Base-by-base conservation (phyloP, 2,113 vertebrate genomes). In the Spermophilus dauricus region DNA sequence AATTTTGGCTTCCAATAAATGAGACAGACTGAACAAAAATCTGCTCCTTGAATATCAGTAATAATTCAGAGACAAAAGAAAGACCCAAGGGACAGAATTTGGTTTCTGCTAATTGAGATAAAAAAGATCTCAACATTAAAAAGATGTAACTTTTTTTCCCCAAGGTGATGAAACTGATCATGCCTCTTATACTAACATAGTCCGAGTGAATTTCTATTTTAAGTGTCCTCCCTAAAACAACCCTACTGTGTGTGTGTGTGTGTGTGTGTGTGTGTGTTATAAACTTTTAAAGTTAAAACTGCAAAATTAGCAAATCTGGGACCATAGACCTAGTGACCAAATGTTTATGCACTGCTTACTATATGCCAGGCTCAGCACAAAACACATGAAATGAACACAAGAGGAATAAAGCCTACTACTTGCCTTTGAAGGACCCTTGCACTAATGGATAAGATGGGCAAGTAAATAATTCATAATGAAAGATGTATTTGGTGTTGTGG, bases 391-490 rank as follows among this genome's bases (percentile, higher is more conserved):
- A 70, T 65, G 14, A 89, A 86, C 32, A 56, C 1, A 7, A 73
- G 53, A 14, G 7, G 37, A 86, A 22, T 53, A 51, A 85, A 86
- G 8, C 42, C 58, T 9, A 51, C n/a, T 2, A 10, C 39, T 75
- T 48, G 20, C 37, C 56, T 89, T 78, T 89, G 73, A 86, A 67
- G 58, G 72, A 86, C 24, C 17, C 32, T 42, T 69, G 32, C 53
- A 58, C 87, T 94, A 95, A 89, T 92, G 69, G 86, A 86, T 93
- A 80, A 94, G 61, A 81, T 63, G 34, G 48, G 24, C 28, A 48
- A 37, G 78, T 96, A 89, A 95, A 96, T 96, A 95, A 96, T 96
- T 94, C 87, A 94, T 90, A 92, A 82, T n/a, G 39, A 86, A 94
- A 94, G 42, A 70, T 92, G 61, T 45, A 75, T 65, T 95, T 87